Conservation (phyloP, 2,888 invertebrate species). For the Melinaea menophilus region DNA sequence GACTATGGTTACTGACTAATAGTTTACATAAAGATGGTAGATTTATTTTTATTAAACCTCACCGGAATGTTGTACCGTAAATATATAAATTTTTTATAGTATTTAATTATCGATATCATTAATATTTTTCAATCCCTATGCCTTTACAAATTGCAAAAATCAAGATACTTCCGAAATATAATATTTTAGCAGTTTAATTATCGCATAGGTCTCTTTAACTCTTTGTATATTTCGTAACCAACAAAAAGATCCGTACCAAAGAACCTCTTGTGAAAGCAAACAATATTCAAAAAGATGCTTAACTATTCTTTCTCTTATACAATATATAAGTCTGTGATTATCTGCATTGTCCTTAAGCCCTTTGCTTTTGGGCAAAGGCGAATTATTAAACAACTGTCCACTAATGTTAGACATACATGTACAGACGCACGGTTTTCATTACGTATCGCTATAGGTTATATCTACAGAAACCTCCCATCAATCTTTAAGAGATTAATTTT, state of each 20-base stretch:
- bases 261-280: constrained; percentile 29
- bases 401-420: not conserved
- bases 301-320: constrained; percentile 30
- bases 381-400: constrained; percentile 7
- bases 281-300: constrained; percentile 30
- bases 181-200: constrained; percentile 24
- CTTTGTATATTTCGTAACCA: constrained; percentile 25
- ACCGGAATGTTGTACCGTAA: too few species aligned
- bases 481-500: too few species aligned
- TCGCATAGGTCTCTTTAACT: constrained; percentile 22
- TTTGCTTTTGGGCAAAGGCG: constrained; percentile 22
- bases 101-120: too few species aligned
- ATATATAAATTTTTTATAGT: too few species aligned
- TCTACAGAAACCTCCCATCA: too few species aligned
- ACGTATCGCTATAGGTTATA: too few species aligned
- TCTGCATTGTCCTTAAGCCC: constrained; percentile 23
- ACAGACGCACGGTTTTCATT: too few species aligned
- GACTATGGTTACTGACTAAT: not conserved
- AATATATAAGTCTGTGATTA: constrained; percentile 28
- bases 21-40: not conserved
- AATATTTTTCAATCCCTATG: too few species aligned
- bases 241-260: constrained; percentile 27
- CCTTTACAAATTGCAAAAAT: constrained; percentile 4
- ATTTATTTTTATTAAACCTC: too few species aligned
- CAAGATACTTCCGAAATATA: constrained; percentile 16